Percentiles rank a stretch among this genome's conserved stretches.
phyloP scores from a whole-genome alignment of 2,797 vertebrate species.

The Sitta carolinensis region DNA sequence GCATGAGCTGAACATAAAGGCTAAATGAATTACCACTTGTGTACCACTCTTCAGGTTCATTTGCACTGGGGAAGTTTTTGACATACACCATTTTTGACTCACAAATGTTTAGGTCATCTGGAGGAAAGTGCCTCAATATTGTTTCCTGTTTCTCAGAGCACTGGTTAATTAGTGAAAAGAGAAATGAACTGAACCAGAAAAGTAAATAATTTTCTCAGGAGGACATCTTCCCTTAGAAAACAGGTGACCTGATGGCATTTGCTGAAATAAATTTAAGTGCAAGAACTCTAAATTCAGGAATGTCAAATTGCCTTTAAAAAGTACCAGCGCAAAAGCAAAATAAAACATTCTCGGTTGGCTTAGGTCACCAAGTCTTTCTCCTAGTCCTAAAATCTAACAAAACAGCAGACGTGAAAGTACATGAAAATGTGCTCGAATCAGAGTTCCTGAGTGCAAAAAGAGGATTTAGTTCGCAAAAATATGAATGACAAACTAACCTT shows the following conservation, averaged over 20 bases:
- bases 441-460: not conserved
- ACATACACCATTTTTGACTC: not conserved
- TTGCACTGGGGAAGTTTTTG: not conserved
- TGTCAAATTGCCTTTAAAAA: not conserved
- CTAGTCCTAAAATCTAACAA: not conserved
- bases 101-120: not conserved
- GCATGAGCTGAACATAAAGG: not conserved
- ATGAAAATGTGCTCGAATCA: not conserved
- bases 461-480: not conserved
- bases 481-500: not conserved
- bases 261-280: not conserved
- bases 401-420: not conserved
- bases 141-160: not conserved
- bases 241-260: not conserved
- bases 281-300: not conserved
- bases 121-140: not conserved
- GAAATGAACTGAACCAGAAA: not conserved
- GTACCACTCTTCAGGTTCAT: not conserved
- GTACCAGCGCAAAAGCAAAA: not conserved
- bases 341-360: not conserved
- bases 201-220: not conserved
- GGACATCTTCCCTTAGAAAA: not conserved
- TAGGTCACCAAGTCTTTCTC: not conserved
- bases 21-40: not conserved
- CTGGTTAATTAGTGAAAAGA: not conserved